phyloP scores from a whole-genome alignment of 64 coral and sea anemone genomes.

The Hydrozoanthus tunicans region DNA sequence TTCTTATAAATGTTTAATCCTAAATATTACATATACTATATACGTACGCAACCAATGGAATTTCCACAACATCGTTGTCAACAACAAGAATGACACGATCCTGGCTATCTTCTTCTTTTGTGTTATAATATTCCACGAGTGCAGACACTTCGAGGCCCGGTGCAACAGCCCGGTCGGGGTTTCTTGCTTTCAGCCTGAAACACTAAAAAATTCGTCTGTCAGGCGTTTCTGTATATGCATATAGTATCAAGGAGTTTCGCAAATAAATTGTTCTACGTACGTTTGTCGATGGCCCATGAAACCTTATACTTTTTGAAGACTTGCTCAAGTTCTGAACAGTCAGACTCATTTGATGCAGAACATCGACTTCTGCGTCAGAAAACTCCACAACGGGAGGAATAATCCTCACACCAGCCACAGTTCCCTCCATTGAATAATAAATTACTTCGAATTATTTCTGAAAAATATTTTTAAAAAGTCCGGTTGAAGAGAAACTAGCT shows the following conservation, averaged over 20 bases:
- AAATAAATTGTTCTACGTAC: constrained; percentile 62
- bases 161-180: constrained; percentile 88
- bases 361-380: constrained; percentile 90
- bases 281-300: constrained; percentile 89
- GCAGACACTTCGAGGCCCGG: constrained; percentile 94
- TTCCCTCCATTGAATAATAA: constrained; percentile 77
- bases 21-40: background rate
- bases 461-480: background rate
- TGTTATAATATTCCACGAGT: constrained; percentile 93
- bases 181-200: constrained; percentile 92
- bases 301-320: constrained; percentile 84
- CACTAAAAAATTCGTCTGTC: constrained; percentile 35
- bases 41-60: constrained; percentile 98
- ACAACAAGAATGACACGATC: constrained; percentile 87
- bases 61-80: constrained; percentile 96
- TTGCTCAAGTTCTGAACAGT: constrained; percentile 96
- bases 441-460: background rate
- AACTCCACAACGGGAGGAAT: constrained; percentile 96
- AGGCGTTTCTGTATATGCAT: too few species aligned
- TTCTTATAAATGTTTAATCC: background rate
- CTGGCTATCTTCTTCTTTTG: constrained; percentile 82
- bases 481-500: background rate
- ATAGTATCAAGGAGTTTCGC: background rate
- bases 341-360: constrained; percentile 92
- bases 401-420: constrained; percentile 92